phyloP scores from a whole-genome alignment of 2,888 invertebrate genomes.

The Ceratothoa steindachneri region DNA sequence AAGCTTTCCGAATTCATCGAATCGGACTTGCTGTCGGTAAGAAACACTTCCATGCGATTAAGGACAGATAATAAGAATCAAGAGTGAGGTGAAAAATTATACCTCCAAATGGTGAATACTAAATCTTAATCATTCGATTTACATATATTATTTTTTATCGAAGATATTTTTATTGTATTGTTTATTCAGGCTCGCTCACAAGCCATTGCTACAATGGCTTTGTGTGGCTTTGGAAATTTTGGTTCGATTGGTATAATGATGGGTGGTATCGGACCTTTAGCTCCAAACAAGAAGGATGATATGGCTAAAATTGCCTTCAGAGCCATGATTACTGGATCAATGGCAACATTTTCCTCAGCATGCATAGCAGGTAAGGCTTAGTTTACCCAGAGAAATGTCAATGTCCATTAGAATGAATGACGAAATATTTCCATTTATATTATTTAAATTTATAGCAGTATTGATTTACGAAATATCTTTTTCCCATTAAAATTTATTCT shows the following conservation, averaged over 20 bases:
- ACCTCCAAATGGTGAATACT: too few species aligned
- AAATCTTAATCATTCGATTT: neutral
- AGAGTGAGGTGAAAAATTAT: too few species aligned
- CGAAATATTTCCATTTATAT: too few species aligned
- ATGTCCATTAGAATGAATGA: too few species aligned
- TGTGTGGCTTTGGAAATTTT: slow-evolving; percentile 89
- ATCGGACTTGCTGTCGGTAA: slow-evolving; percentile 57
- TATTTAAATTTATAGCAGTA: too few species aligned
- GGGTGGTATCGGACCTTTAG: slow-evolving; percentile 71
- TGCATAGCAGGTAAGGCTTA: slow-evolving; percentile 3
- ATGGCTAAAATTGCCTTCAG: slow-evolving; percentile 69
- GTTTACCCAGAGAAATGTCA: too few species aligned
- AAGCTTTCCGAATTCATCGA: slow-evolving; percentile 64
- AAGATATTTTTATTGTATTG: too few species aligned
- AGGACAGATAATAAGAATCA: neutral
- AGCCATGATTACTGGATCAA: slow-evolving; percentile 63
- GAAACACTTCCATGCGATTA: neutral
- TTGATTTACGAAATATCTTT: too few species aligned
- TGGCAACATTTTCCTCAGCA: neutral
- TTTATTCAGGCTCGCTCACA: slow-evolving; percentile 62
- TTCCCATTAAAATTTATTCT: too few species aligned
- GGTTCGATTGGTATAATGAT: slow-evolving; percentile 79
- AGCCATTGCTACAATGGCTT: slow-evolving; percentile 79
- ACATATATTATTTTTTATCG: too few species aligned
- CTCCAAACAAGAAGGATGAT: slow-evolving; percentile 66